phyloP scores from a whole-genome alignment of 2,113 vertebrate genomes.

The Uria aalge region DNA sequence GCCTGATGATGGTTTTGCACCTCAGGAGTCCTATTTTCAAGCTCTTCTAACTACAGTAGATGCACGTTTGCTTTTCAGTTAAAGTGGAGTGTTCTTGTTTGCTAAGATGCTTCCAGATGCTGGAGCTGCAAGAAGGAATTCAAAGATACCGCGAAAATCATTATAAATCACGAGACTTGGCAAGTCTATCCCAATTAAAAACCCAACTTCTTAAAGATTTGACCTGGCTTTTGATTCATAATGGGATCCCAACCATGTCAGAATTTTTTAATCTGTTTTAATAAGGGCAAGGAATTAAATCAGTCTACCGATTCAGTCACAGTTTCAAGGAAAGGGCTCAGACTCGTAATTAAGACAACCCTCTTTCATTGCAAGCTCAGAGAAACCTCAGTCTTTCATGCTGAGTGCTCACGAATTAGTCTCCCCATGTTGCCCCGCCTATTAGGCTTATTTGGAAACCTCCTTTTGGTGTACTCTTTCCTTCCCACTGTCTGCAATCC shows the following conservation, averaged over 20 bases:
- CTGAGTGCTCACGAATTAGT: not conserved
- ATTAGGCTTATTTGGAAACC: not conserved
- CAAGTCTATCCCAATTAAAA: not conserved
- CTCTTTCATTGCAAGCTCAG: not conserved
- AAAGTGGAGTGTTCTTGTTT: not conserved
- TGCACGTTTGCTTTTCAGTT: not conserved
- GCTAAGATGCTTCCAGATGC: not conserved
- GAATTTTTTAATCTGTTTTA: not conserved
- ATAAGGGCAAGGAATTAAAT: not conserved
- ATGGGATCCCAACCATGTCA: not conserved
- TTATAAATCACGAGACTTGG: not conserved
- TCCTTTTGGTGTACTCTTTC: not conserved
- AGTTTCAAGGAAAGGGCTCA: not conserved
- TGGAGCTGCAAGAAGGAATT: not conserved
- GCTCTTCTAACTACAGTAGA: not conserved
- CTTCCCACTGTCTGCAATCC: not conserved
- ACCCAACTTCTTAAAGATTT: not conserved
- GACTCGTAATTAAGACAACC: not conserved
- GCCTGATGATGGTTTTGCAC: not conserved
- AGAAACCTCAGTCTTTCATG: not conserved
- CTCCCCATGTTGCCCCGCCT: not conserved
- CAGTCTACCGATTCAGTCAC: not conserved
- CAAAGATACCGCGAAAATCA: not conserved
- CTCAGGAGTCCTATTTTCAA: not conserved
- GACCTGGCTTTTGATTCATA: not conserved